Conservation (phyloP, 2,797 vertebrate species). For the Bucorvus abyssinicus region DNA sequence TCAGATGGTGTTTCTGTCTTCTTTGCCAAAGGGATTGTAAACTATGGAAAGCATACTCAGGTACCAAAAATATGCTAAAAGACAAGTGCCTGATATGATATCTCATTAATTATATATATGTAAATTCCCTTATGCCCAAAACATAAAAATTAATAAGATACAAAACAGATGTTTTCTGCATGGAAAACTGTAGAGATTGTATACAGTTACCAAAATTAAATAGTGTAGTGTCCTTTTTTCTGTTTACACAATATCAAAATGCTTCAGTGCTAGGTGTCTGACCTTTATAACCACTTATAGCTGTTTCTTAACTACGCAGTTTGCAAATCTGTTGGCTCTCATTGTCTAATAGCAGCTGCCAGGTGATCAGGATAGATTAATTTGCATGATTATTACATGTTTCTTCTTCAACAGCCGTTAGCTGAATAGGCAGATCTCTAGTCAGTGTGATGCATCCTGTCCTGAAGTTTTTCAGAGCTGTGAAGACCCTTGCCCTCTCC, state of each 20-base stretch:
- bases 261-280: neutral
- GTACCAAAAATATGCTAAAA: neutral
- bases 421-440: neutral
- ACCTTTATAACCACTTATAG: neutral
- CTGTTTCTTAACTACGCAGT: neutral
- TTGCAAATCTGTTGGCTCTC: neutral
- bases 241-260: neutral
- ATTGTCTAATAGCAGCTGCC: neutral
- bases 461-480: neutral
- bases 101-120: neutral
- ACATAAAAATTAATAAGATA: neutral
- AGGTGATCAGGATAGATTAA: neutral
- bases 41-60: neutral
- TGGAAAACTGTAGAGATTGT: neutral
- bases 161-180: neutral
- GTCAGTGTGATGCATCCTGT: neutral
- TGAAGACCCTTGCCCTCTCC: neutral
- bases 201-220: neutral
- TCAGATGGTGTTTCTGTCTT: neutral
- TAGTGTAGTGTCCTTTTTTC: neutral
- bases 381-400: neutral
- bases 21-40: neutral
- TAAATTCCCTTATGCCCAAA: neutral
- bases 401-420: neutral
- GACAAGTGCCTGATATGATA: neutral